These are phyloP conservation scores for Lagopus muta DNA, from an alignment of 2,113 vertebrate genomes.

Conservation along the genomic window DNA sequence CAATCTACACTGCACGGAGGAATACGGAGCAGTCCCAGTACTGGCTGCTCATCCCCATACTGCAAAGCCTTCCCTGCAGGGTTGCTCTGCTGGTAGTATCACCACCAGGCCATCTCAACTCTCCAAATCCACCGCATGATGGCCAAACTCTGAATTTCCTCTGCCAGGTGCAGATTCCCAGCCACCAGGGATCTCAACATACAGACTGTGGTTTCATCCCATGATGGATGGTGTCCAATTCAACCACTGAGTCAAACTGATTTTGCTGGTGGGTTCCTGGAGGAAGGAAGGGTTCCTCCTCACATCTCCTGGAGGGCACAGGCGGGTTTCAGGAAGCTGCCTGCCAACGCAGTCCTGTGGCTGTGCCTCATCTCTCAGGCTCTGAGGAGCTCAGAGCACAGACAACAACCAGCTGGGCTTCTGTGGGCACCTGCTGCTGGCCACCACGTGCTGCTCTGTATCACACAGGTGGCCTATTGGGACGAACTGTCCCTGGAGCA, in stretches of 20 bases:
- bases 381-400: not conserved
- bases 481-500: not conserved
- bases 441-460: not conserved
- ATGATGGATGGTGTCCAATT: rapidly evolving
- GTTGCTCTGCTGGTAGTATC: not conserved
- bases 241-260: not conserved
- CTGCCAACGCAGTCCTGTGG: not conserved
- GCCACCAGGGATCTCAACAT: not conserved
- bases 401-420: not conserved
- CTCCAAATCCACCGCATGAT: not conserved
- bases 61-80: not conserved
- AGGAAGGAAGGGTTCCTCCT: not conserved
- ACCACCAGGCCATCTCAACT: not conserved
- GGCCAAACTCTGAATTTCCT: not conserved
- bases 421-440: not conserved
- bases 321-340: not conserved
- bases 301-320: not conserved
- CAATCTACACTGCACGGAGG: not conserved
- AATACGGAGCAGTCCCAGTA: not conserved
- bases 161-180: not conserved
- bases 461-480: not conserved
- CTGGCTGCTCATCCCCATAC: too few relatives aligned
- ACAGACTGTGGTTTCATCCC: not conserved
- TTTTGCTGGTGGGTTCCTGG: not conserved
- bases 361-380: not conserved